Evolutionary conservation across 2,797 vertebrate genomes (phyloP).

Genomic region (Anguilla megastoma): DNA sequence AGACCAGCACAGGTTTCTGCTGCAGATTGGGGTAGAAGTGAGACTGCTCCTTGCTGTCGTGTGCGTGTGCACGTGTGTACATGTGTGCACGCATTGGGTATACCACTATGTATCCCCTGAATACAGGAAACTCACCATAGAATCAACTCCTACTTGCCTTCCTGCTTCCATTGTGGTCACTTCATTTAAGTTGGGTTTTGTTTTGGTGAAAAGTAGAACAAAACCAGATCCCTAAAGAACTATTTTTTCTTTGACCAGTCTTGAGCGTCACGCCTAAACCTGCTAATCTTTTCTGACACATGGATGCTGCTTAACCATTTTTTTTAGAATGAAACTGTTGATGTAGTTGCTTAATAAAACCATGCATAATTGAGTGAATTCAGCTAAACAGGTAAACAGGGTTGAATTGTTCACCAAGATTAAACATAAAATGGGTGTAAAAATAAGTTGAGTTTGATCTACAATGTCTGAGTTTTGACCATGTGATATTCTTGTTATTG

Average conservation of each 20-base stretch:
- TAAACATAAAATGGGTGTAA: not conserved
- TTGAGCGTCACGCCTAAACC: too few species aligned
- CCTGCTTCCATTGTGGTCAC: not conserved
- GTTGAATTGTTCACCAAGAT: not conserved
- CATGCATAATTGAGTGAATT: not conserved
- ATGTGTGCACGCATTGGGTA: not conserved
- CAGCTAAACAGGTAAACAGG: not conserved
- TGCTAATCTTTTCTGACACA: not conserved
- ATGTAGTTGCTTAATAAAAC: too few species aligned
- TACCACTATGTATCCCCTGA: not conserved
- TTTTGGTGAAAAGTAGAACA: not conserved
- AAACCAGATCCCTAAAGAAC: not conserved
- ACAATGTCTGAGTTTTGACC: not conserved
- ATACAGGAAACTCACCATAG: not conserved
- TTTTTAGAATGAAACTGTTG: too few species aligned
- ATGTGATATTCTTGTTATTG: not conserved
- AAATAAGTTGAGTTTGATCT: not conserved
- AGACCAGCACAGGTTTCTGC: not conserved
- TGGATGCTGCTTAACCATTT: not conserved
- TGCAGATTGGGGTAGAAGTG: not conserved
- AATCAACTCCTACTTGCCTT: not conserved
- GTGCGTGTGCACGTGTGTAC: not conserved
- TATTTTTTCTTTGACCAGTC: not conserved
- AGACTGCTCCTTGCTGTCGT: not conserved
- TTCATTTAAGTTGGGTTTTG: not conserved